These are phyloP conservation scores for Hypomecis punctinalis DNA, from an alignment of 2,888 invertebrate genomes.

Conservation along the genomic window DNA sequence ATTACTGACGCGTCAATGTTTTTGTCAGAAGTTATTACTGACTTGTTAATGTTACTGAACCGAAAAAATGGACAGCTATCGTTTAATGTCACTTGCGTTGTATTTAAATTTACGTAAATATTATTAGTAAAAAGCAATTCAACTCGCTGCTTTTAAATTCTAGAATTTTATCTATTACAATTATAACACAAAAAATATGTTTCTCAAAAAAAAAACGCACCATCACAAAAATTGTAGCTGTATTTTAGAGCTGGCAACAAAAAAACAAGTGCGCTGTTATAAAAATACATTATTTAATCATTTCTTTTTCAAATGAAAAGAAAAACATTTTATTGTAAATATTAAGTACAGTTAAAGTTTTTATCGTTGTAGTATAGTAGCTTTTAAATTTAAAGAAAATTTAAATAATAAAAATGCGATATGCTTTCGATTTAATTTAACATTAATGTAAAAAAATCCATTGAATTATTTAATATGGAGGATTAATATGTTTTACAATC, in stretches of 20 bases:
- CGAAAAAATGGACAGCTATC: too few relatives aligned
- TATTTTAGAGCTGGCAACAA: slow-evolving; percentile 20
- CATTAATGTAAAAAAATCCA: slow-evolving; percentile 75
- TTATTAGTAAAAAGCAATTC: neutral
- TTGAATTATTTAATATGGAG: slow-evolving; percentile 47
- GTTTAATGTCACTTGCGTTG: neutral
- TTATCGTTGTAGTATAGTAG: slow-evolving; percentile 63
- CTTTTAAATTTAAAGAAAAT: slow-evolving; percentile 61
- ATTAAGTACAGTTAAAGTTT: slow-evolving; percentile 68
- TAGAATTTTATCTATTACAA: slow-evolving; percentile 4
- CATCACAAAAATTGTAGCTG: slow-evolving; percentile 39
- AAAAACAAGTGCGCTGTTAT: slow-evolving; percentile 21
- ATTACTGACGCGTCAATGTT: neutral
- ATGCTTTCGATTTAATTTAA: slow-evolving; percentile 64
- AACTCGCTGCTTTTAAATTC: slow-evolving; percentile 8
- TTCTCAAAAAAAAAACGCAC: slow-evolving; percentile 24
- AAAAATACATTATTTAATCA: slow-evolving; percentile 27
- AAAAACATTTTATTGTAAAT: slow-evolving; percentile 53
- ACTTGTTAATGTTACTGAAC: neutral
- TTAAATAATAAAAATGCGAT: slow-evolving; percentile 26
- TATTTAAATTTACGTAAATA: slow-evolving; percentile 7
- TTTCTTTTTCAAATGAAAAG: slow-evolving; percentile 6
- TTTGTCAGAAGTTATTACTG: neutral
- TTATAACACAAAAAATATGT: slow-evolving; percentile 3
- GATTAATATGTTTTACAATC: slow-evolving; percentile 49